These are phyloP conservation scores for Eueremaeus valkanovi DNA, from an alignment of 2,888 invertebrate species.

Conservation along the genomic window DNA sequence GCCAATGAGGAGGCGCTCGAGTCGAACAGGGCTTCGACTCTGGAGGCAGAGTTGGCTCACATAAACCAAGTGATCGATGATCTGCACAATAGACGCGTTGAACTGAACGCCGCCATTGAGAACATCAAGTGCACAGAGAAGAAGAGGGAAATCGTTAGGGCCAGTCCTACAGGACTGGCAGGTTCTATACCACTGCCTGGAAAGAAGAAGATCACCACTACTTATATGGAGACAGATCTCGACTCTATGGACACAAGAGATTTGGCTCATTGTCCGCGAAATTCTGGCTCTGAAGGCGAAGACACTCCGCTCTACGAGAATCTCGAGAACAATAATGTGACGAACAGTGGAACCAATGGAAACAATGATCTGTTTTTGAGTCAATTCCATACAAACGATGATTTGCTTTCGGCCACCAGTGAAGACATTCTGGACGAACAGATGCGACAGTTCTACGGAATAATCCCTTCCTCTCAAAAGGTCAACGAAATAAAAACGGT, in stretches of 20 bases:
- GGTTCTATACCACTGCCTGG: constrained; percentile 47
- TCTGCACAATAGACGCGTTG: constrained; percentile 76
- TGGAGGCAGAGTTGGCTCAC: constrained; percentile 66
- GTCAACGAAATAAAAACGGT: constrained; percentile 83
- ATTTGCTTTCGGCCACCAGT: neutral
- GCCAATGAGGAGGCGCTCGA: constrained; percentile 43
- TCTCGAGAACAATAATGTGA: constrained; percentile 16
- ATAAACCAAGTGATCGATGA: constrained; percentile 81
- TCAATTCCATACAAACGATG: constrained; percentile 18
- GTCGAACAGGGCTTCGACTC: constrained; percentile 52
- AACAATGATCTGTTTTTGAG: constrained; percentile 14
- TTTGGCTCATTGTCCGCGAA: constrained; percentile 43
- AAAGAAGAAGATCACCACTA: constrained; percentile 58
- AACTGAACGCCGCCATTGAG: constrained; percentile 76
- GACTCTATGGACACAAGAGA: constrained; percentile 75
- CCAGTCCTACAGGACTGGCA: constrained; percentile 51
- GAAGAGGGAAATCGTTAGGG: neutral
- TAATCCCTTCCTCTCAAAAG: constrained; percentile 62
- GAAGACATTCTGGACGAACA: constrained; percentile 50
- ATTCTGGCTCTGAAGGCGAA: constrained; percentile 14
- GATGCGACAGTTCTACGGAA: constrained; percentile 56
- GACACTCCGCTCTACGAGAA: constrained; percentile 33
- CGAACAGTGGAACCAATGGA: neutral
- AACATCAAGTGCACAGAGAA: constrained; percentile 61
- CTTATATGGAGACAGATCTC: constrained; percentile 85